Base-by-base conservation (phyloP, 1,140 invertebrate genomes). In the Brachionus asplanchnoidis region DNA sequence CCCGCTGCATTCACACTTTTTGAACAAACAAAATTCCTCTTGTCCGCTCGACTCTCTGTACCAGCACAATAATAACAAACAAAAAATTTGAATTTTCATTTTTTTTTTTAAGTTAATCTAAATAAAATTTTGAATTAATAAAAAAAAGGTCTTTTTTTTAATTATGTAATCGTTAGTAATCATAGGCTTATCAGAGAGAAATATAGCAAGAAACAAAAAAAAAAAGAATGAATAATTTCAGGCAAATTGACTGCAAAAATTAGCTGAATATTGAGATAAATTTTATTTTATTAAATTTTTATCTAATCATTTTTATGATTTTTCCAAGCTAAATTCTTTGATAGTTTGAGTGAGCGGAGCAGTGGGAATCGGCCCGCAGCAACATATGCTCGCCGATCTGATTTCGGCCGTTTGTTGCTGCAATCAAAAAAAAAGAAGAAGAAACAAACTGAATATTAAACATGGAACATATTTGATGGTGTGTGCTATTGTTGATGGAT, bases 291-390 rank as follows among this genome's bases (percentile, higher is more conserved):
- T 17, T 46, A n/a, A 65, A 65, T 65, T 68, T 68, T 68, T 68
- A 68, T 68, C 66, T 68, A 68, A 68, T 68, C 66, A 68, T 68
- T 68, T 68, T 68, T 68, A 32, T 65, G 17, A 28, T 65, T 65
- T 9, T 68, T 68, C 2, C 14, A 14, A 12, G 11, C 11, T 32
- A 68, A 68, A 68, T 68, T 68, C 65, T 68, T 36, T 60, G 20
- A 46, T 46, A n/a, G 14, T 4, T 46, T 46, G 11, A 46, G 44
- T n/a, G n/a, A 60, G 53, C 53, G 20, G 53, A 60, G 20, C 8
- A 5, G 53, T 8, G 12, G 14, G 44, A 11, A 46, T 46, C 53
- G 53, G 53, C 53, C 9, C 9, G 53, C 53, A 60, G 53, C 53
- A 60, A 60, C 53, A 60, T 60, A 68, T 68, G 66, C 23, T 17